Conservation (phyloP, 2,888 invertebrate species). For the Clepsis dumicolana region DNA sequence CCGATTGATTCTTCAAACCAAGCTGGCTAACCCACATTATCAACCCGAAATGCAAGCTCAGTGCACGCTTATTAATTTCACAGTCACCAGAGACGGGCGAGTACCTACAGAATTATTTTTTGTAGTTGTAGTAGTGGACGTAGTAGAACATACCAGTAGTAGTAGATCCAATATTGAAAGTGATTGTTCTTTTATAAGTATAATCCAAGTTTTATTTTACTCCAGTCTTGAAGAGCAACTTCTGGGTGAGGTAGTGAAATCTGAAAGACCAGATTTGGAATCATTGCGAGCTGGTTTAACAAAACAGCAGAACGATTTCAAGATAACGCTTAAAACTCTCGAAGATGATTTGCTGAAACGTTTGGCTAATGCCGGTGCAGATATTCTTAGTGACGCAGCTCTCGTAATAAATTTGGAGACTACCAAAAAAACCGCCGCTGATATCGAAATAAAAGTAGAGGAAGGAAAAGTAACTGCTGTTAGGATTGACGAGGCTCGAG, state of each 20-base stretch:
- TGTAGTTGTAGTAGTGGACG: not conserved
- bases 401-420: constrained; percentile 97
- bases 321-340: constrained; percentile 94
- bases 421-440: constrained; percentile 96
- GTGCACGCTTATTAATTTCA: constrained; percentile 97
- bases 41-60: constrained; percentile 99
- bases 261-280: constrained; percentile 96
- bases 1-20: constrained; percentile 95
- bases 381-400: constrained; percentile 95
- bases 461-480: constrained; percentile 95
- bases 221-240: constrained; percentile 95
- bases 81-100: constrained; percentile 95
- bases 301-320: constrained; percentile 97
- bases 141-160: not conserved
- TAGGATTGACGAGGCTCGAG: constrained; percentile 96
- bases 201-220: not conserved
- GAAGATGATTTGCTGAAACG: constrained; percentile 96
- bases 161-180: too few species aligned
- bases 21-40: constrained; percentile 97
- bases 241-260: constrained; percentile 96
- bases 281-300: constrained; percentile 92
- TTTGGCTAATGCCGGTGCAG: constrained; percentile 95
- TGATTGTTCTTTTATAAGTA: not conserved
- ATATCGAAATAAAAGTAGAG: constrained; percentile 94
- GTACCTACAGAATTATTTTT: constrained; percentile 27